Base-by-base conservation (phyloP, 2,113 vertebrate species). In the Carassius gibelio region DNA sequence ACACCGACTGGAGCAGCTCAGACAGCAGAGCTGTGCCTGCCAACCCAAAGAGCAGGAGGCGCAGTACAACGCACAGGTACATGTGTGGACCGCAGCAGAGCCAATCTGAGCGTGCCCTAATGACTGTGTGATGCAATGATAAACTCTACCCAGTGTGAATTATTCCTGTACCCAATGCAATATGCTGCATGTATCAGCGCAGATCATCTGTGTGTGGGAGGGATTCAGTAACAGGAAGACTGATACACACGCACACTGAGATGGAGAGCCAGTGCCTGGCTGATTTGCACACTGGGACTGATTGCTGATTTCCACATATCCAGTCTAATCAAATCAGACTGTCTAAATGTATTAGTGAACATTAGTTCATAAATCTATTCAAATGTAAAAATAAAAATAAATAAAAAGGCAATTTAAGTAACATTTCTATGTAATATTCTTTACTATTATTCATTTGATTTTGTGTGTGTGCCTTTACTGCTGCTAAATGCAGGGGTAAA, bases 1-100 rank as follows among this genome's bases (percentile, higher is more conserved):
- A 94, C 96, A 94, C 87, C 96, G 97, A 87, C 91, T 99, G 92
- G 97, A 99, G 90, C 97, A 97, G 90, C 96, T 99, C 86, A 95
- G 97, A 90, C 96, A 97, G 91, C 97, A 99, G 82, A 96, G 96
- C 83, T 99, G 98, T 87, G 95, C 95, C 83, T 99, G 98, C 75
- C 96, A 97, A 88, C 96, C 95, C 15, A 96, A 93, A 87, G 95
- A 97, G 88, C 98, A 97, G 91, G 97, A 99, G 93, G 96, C 96
- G 48, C 96, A 97, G 91, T 99, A 99, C 88, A 93, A 96, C 7
- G 93, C 95, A 48, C 98, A 99, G 97, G 98, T 99, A 94, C 86
- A 92, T 30, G 59, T 75, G 8, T 3, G 36, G 13, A 26, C n/a
- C 78, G 1, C 72, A 55, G 23, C 26, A 21, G 48, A 23, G 71